Evolutionary conservation across 2,888 invertebrate species (phyloP).

Genomic region (Acleris laterana): DNA sequence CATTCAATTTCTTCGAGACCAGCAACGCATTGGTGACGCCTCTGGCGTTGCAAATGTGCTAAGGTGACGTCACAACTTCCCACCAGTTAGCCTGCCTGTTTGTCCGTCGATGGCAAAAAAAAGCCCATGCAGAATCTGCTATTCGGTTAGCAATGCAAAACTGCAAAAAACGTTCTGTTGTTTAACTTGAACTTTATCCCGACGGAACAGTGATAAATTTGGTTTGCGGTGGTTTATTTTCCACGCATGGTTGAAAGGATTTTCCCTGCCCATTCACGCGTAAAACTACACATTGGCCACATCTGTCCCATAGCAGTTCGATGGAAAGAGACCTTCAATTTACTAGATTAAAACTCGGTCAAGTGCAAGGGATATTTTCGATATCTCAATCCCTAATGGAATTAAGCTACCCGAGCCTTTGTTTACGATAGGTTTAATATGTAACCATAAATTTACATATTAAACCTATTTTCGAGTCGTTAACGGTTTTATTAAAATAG

Average conservation of each 20-base stretch:
- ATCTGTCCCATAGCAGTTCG: slow-evolving; percentile 34
- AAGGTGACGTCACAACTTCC: no score
- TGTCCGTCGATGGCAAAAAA: no score
- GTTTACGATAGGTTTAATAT: no score
- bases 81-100: no score
- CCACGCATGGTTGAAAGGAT: neutral
- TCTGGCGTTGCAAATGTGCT: no score
- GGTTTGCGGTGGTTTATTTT: slow-evolving; percentile 2
- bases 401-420: neutral
- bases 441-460: no score
- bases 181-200: slow-evolving; percentile 12
- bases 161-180: neutral
- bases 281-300: slow-evolving; percentile 31
- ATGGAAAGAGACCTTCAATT: slow-evolving; percentile 41
- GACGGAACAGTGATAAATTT: neutral
- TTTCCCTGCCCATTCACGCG: slow-evolving; percentile 21
- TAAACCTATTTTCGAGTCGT: no score
- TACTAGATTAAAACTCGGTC: slow-evolving; percentile 42
- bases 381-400: slow-evolving; percentile 2
- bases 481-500: no score
- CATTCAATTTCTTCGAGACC: no score
- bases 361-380: slow-evolving; percentile 11
- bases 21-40: no score
- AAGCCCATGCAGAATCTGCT: no score
- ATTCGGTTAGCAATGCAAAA: neutral